Evolutionary conservation across 2,888 invertebrate species (phyloP), one percentile per base, ranked within the genome.

Genomic region (Formica aserva): DNA sequence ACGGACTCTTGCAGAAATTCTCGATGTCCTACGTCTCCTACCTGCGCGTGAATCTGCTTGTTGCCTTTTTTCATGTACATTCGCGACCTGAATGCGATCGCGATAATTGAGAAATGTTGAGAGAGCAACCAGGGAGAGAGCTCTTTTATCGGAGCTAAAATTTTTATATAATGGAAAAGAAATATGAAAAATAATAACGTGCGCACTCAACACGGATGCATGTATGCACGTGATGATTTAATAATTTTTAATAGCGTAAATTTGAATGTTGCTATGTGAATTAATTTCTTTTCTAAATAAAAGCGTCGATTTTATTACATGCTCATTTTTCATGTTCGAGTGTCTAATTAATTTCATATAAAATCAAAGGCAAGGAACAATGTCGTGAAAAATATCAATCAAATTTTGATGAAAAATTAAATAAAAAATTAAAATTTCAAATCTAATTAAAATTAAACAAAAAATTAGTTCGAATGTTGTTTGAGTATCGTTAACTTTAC

Each of bases 21-120:
- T 45, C n/a, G n/a, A 63, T 22, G 26, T 66, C n/a, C 62, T 63
- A 26, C 35, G 48, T 80, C 55, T 45, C 71, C 13, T 71, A 41
- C 65, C 67, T 83, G 60, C 57, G 45, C 67, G 48, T 48, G 62
- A 63, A 74, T 81, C 29, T 63, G 38, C 52, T 81, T 75, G 35
- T 38, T 41, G 26, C 13, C 4, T 38, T 52, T 13, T 41, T 71
- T 65, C 13, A 13, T 45, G n/a, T 71, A 29, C 41, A 52, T n/a
- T 41, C 26, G 71, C 38, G n/a, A 65, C 15, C 45, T 41, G 35
- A 55, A 35, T 32, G 35, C 45, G 22, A 67, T 6, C 29, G n/a
- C 65, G 67, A 62, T 72, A 45, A 72, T 72, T 72, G 71, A 78
- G 41, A 57, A 67, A 41, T 32, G 15, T 15, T 9, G 65, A 65